Evolutionary conservation across 1,140 invertebrate species (phyloP), one percentile per base, ranked within the genome.

Genomic region (Xylocopa sonorina): DNA sequence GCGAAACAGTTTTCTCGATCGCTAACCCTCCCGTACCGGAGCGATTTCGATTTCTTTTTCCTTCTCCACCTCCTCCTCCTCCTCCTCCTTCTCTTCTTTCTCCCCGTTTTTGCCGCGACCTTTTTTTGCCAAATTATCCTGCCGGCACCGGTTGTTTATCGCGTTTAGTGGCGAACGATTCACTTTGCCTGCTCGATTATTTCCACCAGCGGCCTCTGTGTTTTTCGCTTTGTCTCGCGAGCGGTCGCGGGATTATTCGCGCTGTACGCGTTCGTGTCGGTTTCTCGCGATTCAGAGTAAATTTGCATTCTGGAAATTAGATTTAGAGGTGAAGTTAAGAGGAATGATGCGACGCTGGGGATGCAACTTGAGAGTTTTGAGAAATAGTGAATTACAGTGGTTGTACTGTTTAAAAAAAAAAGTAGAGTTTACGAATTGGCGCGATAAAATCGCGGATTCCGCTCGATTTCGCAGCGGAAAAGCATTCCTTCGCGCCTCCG

Each of bases 1-100:
- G 84, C 73, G 12, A 69, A 81, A 87, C 57, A 83, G 79, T 84
- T 87, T 84, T 87, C 85, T 83, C 81, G 57, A 73, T 86, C 55
- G 53, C 64, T 79, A 66, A 48, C n/a, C 41, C 38, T 55, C 50
- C 29, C 41, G 48, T 46, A 41, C 32, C 27, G 12, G 12, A 21
- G 32, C 58, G 63, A 46, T 29, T 21, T 32, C 62, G 3, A 18
- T n/a, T 7, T 18, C 1, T 16, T 10, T 32, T 6, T 3, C 3
- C 18, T 38, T 68, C 29, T 64, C 48, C 9, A 29, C 34, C 16
- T 34, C n/a, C 2, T n/a, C 1, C 9, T 29, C 3, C 16, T 7
- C 4, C 18, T 43, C 12, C 24, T 3, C 0, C 6, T 24, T 46
- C 48, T 48, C 32, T 32, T 29, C 48, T 60, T 21, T 32, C 0